A percentile compares a stretch with the other conserved stretches of the same genome.
Evolutionary conservation across 2,888 invertebrate species (phyloP).

Genomic region (Automeris io): DNA sequence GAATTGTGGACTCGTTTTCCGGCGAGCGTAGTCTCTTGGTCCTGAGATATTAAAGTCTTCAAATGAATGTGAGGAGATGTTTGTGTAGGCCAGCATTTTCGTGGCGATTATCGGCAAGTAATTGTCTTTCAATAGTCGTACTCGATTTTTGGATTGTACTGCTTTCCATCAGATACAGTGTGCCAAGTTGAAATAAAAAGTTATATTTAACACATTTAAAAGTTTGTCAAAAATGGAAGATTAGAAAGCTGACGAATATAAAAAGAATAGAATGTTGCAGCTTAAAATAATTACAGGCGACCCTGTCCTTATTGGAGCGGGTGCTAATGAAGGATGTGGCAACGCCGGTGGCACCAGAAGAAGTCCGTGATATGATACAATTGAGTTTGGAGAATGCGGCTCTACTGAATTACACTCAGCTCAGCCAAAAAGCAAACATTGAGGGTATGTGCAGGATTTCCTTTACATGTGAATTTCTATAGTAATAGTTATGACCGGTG

Average conservation of each 20-base stretch:
- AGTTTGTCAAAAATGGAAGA: not conserved
- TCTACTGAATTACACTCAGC: constrained; percentile 95
- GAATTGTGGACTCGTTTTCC: too few species aligned
- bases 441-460: constrained; percentile 81
- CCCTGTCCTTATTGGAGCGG: constrained; percentile 95
- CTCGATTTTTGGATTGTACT: too few species aligned
- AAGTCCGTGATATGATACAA: constrained; percentile 96
- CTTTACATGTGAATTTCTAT: not conserved
- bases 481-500: too few species aligned
- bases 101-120: too few species aligned
- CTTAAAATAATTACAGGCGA: constrained; percentile 76
- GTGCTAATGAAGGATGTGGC: constrained; percentile 99
- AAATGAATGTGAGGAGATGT: too few species aligned
- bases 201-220: too few species aligned
- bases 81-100: too few species aligned
- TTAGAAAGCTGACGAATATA: not conserved
- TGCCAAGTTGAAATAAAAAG: too few species aligned
- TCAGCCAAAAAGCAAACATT: constrained; percentile 97
- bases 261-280: not conserved
- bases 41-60: too few species aligned
- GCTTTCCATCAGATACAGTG: too few species aligned
- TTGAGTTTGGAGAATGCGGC: constrained; percentile 99
- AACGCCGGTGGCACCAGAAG: constrained; percentile 96
- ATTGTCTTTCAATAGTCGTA: too few species aligned
- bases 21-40: too few species aligned